Conservation (phyloP, 2,797 vertebrate genomes). For the Micrastur ruficollis region DNA sequence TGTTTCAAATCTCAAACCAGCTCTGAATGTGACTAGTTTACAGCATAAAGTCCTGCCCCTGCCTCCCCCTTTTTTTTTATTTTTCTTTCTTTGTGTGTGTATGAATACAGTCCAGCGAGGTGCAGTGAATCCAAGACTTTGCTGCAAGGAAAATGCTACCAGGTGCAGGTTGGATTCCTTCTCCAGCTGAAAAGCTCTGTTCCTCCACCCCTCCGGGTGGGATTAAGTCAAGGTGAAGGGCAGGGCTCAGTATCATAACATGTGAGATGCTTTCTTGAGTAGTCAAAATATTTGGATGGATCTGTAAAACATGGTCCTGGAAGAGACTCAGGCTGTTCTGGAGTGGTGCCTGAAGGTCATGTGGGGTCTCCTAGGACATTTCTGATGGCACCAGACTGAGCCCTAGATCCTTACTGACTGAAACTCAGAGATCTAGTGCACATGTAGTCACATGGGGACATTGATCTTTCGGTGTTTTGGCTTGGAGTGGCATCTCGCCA, state of each 20-base stretch:
- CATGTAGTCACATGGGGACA: not conserved
- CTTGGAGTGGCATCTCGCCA: not conserved
- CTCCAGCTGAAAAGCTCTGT: not conserved
- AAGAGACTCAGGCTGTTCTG: not conserved
- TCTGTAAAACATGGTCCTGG: not conserved
- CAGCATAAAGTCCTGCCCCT: not conserved
- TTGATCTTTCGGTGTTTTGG: not conserved
- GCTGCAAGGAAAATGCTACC: not conserved
- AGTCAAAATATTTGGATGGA: not conserved
- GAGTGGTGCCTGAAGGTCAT: not conserved
- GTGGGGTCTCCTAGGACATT: not conserved
- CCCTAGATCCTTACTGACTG: not conserved
- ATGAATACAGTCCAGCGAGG: not conserved
- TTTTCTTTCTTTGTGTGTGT: not conserved
- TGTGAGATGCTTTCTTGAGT: not conserved
- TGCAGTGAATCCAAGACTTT: not conserved
- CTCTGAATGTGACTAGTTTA: not conserved
- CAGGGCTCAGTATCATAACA: not conserved
- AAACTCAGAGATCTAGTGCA: not conserved
- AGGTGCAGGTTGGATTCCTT: not conserved
- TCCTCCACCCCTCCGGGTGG: not conserved
- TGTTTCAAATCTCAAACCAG: not conserved
- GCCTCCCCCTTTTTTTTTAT: too few species aligned
- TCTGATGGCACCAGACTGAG: not conserved
- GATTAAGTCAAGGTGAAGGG: not conserved